Evolutionary conservation across 2,797 vertebrate species (phyloP).

Genomic region (Phalanger gymnotis): DNA sequence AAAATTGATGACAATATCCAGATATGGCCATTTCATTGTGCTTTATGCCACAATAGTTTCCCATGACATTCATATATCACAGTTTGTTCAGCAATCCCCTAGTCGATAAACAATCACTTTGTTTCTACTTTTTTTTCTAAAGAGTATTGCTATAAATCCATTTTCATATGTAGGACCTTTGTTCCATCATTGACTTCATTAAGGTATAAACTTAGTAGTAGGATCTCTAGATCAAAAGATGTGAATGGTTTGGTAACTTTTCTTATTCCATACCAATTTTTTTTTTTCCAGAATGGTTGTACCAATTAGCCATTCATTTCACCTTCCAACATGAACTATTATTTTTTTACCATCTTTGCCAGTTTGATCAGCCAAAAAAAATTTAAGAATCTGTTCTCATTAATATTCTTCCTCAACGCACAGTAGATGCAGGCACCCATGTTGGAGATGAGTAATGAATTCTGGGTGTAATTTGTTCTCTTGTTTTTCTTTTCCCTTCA

Average conservation of each 20-base stretch:
- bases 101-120: background rate
- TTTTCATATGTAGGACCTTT: background rate
- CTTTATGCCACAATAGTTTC: background rate
- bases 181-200: background rate
- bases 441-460: background rate
- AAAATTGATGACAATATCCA: background rate
- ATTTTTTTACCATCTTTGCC: background rate
- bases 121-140: background rate
- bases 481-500: constrained; percentile 43
- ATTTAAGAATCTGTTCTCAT: background rate
- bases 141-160: background rate
- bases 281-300: background rate
- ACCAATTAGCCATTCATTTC: background rate
- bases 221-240: background rate
- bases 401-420: background rate
- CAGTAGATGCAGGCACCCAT: background rate
- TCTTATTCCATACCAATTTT: background rate
- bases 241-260: background rate
- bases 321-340: background rate
- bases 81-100: background rate
- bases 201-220: background rate
- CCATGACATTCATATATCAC: background rate
- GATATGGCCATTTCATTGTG: background rate
- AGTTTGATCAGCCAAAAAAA: background rate
- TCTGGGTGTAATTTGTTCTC: background rate